Base-by-base conservation (phyloP, 2,888 invertebrate genomes). In the Drosophila emarginata region DNA sequence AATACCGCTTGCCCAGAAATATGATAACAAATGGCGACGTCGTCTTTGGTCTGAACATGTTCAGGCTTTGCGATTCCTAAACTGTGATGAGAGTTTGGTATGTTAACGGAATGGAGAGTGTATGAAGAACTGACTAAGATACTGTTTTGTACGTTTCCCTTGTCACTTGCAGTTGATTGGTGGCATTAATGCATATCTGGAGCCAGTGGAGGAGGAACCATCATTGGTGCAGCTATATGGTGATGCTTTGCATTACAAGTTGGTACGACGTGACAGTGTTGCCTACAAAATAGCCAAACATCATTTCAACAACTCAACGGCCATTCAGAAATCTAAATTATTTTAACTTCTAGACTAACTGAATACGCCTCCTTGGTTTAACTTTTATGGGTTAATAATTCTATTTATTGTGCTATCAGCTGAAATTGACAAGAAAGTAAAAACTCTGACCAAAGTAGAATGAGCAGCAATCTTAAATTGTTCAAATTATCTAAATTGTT, bases 21-120 rank as follows among this genome's bases (percentile, higher is more conserved):
- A 97, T 81, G 94, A 95, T 87, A 93, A 94, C 1, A 95, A 96
- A 90, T 96, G 95, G 93, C 93, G 97, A 52, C 96, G 96, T 90
- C 93, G 96, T n/a, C 91, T 98, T 39, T 98, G 98, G 97, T 96
- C 96, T 0, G 98, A 98, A 91, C 96, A 97, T 89, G 95, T 95
- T 5, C 95, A 95, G 5, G 94, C 95, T 28, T 92, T 97, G 9
- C 93, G 96, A 68, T 95, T 95, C 61, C 92, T 97, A 2, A 94
- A 94, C 86, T 94, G 97, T 58, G 93, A 95, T 3, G 91, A 93
- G 61, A 92, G 93, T 73, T 91, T 94, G 91, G 94, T 94, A 89
- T 77, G 79, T 72, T 2, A 9, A 15, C 2, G 14, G 5, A 14
- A 6, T 32, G 11, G 9, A 32, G 28, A 28, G 23, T 28, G 28